Evolutionary conservation across 2,888 invertebrate genomes (phyloP).

Genomic region (Cynaeus angustus): DNA sequence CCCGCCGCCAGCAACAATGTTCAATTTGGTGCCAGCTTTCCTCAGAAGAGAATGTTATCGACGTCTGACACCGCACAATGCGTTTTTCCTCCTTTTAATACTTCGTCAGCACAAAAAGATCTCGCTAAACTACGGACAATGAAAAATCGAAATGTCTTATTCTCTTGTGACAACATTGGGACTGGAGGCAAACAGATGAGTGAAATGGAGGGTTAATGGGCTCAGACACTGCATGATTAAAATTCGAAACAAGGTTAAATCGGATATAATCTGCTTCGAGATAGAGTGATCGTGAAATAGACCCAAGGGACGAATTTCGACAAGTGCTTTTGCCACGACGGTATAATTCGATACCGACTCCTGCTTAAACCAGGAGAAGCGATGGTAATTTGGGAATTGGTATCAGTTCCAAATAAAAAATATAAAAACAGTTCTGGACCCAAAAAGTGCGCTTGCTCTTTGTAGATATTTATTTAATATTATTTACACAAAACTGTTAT

Average conservation of each 20-base stretch:
- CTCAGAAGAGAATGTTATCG: constrained; percentile 50
- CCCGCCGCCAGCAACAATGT: constrained; percentile 46
- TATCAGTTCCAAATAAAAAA: neutral
- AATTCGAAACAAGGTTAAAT: constrained; percentile 27
- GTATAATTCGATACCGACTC: constrained; percentile 25
- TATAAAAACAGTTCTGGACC: too few relatives aligned
- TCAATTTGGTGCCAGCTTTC: constrained; percentile 50
- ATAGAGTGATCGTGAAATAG: constrained; percentile 31
- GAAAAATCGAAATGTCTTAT: constrained; percentile 34
- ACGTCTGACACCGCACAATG: constrained; percentile 51
- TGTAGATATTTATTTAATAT: constrained; percentile 39
- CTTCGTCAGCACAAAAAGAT: constrained; percentile 42
- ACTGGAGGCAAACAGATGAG: neutral
- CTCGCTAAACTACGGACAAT: constrained; percentile 28
- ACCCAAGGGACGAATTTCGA: constrained; percentile 29
- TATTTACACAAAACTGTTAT: constrained; percentile 41
- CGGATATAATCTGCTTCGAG: constrained; percentile 29
- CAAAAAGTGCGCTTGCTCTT: constrained; percentile 3
- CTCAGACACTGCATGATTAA: constrained; percentile 20
- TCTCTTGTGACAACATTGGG: constrained; percentile 6
- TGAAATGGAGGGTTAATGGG: neutral
- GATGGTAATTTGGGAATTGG: too few relatives aligned
- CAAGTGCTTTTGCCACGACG: constrained; percentile 6
- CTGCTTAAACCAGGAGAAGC: too few relatives aligned
- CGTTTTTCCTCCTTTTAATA: constrained; percentile 42